phyloP scores from a whole-genome alignment of 2,888 invertebrate species.

The Arctia plantaginis region DNA sequence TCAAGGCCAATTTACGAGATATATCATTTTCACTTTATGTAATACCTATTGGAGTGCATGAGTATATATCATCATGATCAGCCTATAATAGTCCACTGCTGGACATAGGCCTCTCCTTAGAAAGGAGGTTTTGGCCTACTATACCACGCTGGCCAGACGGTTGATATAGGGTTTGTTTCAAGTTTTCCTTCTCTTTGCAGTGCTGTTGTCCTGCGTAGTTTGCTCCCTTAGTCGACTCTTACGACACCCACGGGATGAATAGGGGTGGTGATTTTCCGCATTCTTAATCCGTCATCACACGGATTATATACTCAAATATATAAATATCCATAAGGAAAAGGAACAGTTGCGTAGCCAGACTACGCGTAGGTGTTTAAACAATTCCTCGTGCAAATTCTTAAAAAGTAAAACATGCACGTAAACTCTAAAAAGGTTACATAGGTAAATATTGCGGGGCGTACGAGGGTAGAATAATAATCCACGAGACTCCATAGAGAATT shows the following conservation, averaged over 20 bases:
- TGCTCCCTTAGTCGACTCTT: too few relatives aligned
- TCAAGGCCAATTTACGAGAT: neutral
- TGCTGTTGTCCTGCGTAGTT: too few relatives aligned
- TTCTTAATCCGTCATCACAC: too few relatives aligned
- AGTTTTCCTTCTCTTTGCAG: too few relatives aligned
- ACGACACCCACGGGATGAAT: too few relatives aligned
- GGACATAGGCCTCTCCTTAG: too few relatives aligned
- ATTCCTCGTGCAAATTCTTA: neutral
- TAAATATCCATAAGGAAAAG: neutral
- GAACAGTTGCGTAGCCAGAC: neutral
- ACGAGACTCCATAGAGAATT: constrained; percentile 19
- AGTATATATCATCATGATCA: too few relatives aligned
- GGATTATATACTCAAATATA: neutral
- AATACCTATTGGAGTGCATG: neutral
- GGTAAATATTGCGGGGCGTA: constrained; percentile 4
- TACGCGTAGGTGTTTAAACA: neutral
- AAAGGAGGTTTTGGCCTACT: too few relatives aligned
- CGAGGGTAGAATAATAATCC: constrained; percentile 31
- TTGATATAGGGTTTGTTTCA: too few relatives aligned
- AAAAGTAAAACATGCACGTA: constrained; percentile 14
- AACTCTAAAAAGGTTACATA: constrained; percentile 9
- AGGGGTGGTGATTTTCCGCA: too few relatives aligned
- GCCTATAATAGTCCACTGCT: too few relatives aligned
- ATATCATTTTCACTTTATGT: neutral
- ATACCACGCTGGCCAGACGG: too few relatives aligned